phyloP scores from a whole-genome alignment of 2,797 vertebrate genomes.

The Clarias laeviceps region DNA sequence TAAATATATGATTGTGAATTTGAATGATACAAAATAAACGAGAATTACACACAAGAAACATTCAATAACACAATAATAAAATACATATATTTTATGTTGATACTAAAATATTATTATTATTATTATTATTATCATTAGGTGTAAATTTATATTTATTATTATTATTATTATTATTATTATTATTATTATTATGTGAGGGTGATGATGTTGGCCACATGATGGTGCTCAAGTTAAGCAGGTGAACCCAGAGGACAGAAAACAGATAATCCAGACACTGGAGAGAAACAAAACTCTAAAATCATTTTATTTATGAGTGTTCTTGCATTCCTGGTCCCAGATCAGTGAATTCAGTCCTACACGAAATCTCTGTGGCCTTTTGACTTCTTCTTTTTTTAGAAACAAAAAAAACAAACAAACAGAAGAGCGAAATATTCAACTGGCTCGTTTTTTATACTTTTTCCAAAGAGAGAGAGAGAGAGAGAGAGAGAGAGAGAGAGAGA shows the following conservation, averaged over 20 bases:
- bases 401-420: background rate
- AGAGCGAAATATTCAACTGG: conserved; percentile 25
- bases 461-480: background rate
- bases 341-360: background rate
- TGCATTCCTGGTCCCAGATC: background rate
- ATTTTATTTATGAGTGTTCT: background rate
- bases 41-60: background rate
- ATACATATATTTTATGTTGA: background rate
- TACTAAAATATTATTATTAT: background rate
- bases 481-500: background rate
- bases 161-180: conserved; percentile 16
- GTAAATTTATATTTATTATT: background rate
- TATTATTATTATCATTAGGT: background rate
- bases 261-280: background rate
- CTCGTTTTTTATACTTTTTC: conserved; percentile 47
- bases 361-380: conserved; percentile 20
- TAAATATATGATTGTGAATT: too few species aligned
- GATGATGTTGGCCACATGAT: conserved; percentile 37
- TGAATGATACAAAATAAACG: too few species aligned
- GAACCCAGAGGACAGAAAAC: background rate
- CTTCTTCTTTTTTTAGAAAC: background rate
- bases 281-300: background rate
- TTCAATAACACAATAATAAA: background rate
- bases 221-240: conserved; percentile 36
- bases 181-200: background rate